These are phyloP conservation scores for Chrysina gloriosa DNA, from an alignment of 2,888 invertebrate species.

Conservation along the genomic window DNA sequence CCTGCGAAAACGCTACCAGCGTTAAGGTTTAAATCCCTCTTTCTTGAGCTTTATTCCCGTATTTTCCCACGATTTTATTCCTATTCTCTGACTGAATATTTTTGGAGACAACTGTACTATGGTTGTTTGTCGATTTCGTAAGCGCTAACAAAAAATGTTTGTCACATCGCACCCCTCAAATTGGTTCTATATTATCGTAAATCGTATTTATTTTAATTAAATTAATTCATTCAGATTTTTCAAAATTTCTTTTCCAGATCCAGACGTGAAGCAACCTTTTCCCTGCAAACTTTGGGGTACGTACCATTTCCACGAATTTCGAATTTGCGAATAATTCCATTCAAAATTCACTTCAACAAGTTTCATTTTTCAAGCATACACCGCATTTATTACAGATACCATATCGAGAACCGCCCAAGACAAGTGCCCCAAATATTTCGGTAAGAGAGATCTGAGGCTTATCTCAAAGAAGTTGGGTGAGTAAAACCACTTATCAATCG, in stretches of 20 bases:
- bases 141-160: no score
- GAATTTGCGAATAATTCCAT: no score
- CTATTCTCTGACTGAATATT: no score
- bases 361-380: neutral
- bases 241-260: neutral
- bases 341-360: no score
- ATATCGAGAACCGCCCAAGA: constrained; percentile 6
- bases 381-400: neutral
- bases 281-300: constrained; percentile 14
- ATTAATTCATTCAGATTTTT: neutral
- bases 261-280: neutral
- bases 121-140: no score
- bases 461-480: neutral
- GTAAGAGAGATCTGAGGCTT: neutral
- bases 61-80: no score
- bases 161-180: no score
- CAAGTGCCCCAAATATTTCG: neutral
- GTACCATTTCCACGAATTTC: neutral
- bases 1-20: no score
- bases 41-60: no score
- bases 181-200: no score
- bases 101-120: no score
- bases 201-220: neutral
- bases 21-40: no score
- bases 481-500: neutral